Evolutionary conservation across 2,113 vertebrate species (phyloP), one percentile per base, ranked within the genome.

Genomic region (Trichechus manatus): DNA sequence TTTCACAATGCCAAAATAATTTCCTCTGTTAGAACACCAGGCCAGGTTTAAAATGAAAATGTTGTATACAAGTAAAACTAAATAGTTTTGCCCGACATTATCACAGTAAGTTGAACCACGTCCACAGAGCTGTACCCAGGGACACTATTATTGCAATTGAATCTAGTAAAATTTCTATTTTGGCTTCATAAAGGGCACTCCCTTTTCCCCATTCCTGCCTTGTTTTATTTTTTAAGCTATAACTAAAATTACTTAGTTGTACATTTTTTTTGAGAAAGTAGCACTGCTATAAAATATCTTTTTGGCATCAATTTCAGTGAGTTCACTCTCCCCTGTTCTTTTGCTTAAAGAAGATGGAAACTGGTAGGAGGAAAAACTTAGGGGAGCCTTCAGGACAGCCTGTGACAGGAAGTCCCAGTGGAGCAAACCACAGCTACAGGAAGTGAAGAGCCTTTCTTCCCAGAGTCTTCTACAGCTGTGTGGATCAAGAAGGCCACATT

Each of bases 391-490:
- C 70, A 92, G 66, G 91, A 89, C 80, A 68, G 95, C 31, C 70
- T 50, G 75, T 87, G 93, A 97, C 91, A 95, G 95, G 85, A 96
- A 93, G 91, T 89, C 97, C 95, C 97, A 87, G 9, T 0, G 59
- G 91, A 96, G 93, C 91, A 94, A 53, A 91, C 79, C 96, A 42
- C 68, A 80, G 97, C 39, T 56, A 95, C 91, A 96, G 97, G 97
- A 97, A 97, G 87, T 93, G 14, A 77, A 47, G 33, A 22, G 79
- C 15, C 89, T 96, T 93, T 96, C 95, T 97, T 96, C 97, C 97
- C 96, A 97, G 94, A 85, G 74, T 22, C 89, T 86, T 94, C 79
- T 81, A 90, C 93, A 96, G 93, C 94, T 97, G 97, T 94, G 94
- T 59, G 70, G 77, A n/a, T 75, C 15, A 3, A 68, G 78, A 3